These are phyloP conservation scores for Kryphioiulus occultus DNA, from an alignment of 2,888 invertebrate genomes.

Conservation along the genomic window DNA sequence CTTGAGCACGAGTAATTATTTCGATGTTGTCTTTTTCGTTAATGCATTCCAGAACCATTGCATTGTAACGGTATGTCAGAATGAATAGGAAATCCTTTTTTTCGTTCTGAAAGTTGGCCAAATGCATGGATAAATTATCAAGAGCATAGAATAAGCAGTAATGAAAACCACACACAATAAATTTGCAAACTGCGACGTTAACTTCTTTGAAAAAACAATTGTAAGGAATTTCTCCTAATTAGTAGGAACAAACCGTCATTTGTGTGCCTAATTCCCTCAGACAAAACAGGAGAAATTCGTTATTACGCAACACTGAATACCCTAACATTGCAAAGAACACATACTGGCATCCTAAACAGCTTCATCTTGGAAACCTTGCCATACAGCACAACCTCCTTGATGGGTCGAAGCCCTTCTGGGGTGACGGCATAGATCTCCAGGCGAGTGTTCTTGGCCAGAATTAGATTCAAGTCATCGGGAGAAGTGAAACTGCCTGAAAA, in stretches of 20 bases:
- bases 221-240: too few species aligned
- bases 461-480: conserved; percentile 88
- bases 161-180: background rate
- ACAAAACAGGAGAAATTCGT: background rate
- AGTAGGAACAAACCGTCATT: too few species aligned
- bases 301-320: background rate
- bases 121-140: conserved; percentile 29
- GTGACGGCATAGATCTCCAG: conserved; percentile 95
- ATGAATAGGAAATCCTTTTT: conserved; percentile 92
- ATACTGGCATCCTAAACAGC: conserved; percentile 87
- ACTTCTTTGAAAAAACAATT: too few species aligned
- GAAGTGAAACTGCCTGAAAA: conserved; percentile 93
- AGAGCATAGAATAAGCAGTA: background rate
- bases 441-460: conserved; percentile 93
- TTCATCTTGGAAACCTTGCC: conserved; percentile 95
- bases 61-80: conserved; percentile 92
- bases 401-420: conserved; percentile 90
- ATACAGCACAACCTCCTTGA: conserved; percentile 92
- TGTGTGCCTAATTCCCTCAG: too few species aligned
- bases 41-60: conserved; percentile 94
- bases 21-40: conserved; percentile 83
- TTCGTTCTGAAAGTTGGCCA: conserved; percentile 73
- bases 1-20: conserved; percentile 94
- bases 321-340: conserved; percentile 58
- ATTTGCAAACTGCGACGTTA: too few species aligned